Evolutionary conservation across 1,140 invertebrate genomes (phyloP).

Genomic region (Polypedilum vanderplanki): DNA sequence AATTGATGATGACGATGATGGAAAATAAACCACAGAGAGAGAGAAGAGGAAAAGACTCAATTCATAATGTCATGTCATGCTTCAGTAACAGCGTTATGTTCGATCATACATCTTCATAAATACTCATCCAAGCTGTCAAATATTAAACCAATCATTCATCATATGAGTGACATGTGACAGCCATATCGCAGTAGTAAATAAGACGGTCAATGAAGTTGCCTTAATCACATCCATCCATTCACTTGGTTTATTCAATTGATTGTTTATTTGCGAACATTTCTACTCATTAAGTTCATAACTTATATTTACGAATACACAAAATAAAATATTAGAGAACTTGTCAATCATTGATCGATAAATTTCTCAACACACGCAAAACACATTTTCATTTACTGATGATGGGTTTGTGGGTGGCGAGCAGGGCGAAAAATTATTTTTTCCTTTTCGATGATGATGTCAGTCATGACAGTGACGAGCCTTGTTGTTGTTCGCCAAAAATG

Average conservation of each 20-base stretch:
- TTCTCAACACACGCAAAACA: not conserved
- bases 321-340: too few species aligned
- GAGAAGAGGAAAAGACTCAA: too few species aligned
- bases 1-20: too few species aligned
- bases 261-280: too few species aligned
- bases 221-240: not conserved
- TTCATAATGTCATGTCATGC: too few species aligned
- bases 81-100: too few species aligned
- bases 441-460: not conserved
- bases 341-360: not conserved
- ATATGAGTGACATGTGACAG: not conserved
- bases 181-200: not conserved
- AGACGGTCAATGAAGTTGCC: not conserved
- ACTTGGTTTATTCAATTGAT: too few species aligned
- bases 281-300: too few species aligned
- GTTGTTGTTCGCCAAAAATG: not conserved
- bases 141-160: constrained; percentile 14
- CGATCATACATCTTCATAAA: not conserved
- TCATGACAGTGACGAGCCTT: not conserved
- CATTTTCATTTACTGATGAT: not conserved
- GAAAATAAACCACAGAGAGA: too few species aligned
- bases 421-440: not conserved
- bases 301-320: too few species aligned
- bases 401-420: not conserved
- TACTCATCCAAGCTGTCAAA: not conserved